A percentile compares a stretch with the other conserved stretches of the same genome.
Evolutionary conservation across 2,888 invertebrate genomes (phyloP).

Genomic region (Pachydiplax longipennis): DNA sequence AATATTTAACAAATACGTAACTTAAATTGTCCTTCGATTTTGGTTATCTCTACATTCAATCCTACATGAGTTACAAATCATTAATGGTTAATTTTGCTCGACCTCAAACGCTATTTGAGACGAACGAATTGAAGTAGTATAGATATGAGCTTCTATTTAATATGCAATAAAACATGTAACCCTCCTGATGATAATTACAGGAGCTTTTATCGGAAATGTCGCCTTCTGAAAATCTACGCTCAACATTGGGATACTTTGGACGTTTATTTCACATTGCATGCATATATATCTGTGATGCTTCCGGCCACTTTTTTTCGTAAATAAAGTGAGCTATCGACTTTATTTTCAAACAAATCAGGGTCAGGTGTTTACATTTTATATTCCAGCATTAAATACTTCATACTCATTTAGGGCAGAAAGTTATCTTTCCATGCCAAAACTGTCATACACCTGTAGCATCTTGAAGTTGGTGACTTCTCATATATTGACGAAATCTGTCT

Average conservation of each 20-base stretch:
- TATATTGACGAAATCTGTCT: neutral
- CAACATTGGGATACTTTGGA: neutral
- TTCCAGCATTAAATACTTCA: neutral
- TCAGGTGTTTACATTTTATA: neutral
- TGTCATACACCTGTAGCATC: slow-evolving; percentile 40
- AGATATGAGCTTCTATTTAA: too few species aligned
- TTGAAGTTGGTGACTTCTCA: neutral
- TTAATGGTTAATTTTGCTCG: too few species aligned
- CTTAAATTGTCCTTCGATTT: neutral
- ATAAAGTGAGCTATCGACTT: neutral
- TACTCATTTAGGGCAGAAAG: neutral
- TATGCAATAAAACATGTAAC: neutral
- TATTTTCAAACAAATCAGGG: neutral
- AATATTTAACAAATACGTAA: neutral
- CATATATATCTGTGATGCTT: neutral
- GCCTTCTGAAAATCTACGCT: neutral
- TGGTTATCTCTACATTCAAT: neutral
- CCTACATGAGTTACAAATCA: too few species aligned
- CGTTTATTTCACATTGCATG: neutral
- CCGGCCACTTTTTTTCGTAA: neutral
- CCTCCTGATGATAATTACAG: neutral
- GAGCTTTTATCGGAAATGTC: neutral
- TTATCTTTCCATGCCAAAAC: neutral
- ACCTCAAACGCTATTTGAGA: too few species aligned
- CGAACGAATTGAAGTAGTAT: too few species aligned